Base-by-base conservation (phyloP, 2,888 invertebrate genomes). In the Rotaria socialis region DNA sequence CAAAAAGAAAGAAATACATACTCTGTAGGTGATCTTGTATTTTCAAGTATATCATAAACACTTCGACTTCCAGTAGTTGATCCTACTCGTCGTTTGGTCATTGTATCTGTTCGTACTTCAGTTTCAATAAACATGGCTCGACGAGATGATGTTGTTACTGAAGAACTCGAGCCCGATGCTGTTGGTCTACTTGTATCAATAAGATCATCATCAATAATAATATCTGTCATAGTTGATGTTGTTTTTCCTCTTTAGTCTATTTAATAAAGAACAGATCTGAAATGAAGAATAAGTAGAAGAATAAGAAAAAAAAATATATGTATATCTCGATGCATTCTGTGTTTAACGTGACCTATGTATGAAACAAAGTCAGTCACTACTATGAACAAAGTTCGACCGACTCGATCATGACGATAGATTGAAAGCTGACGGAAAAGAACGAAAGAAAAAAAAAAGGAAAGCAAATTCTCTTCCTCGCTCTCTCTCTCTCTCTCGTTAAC, bases 11-110 rank as follows among this genome's bases (percentile, higher is more conserved):
- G 16, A 47, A 80, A n/a, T 27, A 24, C 24, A n/a, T 80, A 80
- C 80, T 80, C 80, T n/a, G 80, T 80, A 3, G 80, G 80, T 80
- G 80, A 80, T 80, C 47, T 80, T 1, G 80, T 80, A 47, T 47
- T 47, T n/a, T 80, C 4, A 43, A 80, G 47, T 47, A 80, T n/a
- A 80, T 80, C 80, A 80, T 80, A n/a, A 47, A 80, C 80, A 80
- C 47, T 80, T 67, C 67, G 16, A 67, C 19, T 67, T 35, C 14
- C 35, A 2, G 67, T 14, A n/a, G 24, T 47, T 47, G 74, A 35
- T 27, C 22, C 41, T 41, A 6, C 41, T 22, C 74, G 35, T 41
- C 74, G 74, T 74, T 35, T 74, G 19, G 74, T 41, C 6, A 35
- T 16, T 24, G 43, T 22, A 74, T 74, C 74, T 74, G 74, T 74